These are phyloP conservation scores for Heliconius eleuchia DNA, from an alignment of 1,140 invertebrate species.

Conservation along the genomic window DNA sequence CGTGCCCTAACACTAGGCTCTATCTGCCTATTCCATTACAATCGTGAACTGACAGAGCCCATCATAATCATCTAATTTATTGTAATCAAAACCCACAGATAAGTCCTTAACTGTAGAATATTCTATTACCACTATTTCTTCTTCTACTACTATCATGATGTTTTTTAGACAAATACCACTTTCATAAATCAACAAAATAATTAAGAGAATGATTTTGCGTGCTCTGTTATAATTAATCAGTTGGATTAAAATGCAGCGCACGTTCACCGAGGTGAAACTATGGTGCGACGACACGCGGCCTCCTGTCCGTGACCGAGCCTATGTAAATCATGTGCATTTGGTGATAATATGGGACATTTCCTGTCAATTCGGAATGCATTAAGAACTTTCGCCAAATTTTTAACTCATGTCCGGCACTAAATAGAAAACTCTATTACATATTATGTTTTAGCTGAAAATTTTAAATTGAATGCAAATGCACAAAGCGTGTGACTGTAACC, in stretches of 20 bases:
- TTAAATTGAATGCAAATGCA: background rate
- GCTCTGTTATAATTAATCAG: constrained; percentile 45
- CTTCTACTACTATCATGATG: background rate
- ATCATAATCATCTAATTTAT: background rate
- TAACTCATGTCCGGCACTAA: background rate
- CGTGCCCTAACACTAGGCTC: too few relatives aligned
- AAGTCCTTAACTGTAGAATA: too few relatives aligned
- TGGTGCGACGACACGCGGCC: constrained; percentile 43
- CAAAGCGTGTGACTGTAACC: too few relatives aligned
- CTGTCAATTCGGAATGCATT: constrained; percentile 62
- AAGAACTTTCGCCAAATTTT: constrained; percentile 50
- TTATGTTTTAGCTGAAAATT: background rate
- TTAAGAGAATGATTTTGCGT: constrained; percentile 44
- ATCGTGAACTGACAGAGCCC: background rate
- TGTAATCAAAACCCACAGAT: background rate
- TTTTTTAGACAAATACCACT: background rate
- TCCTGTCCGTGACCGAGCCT: constrained; percentile 56
- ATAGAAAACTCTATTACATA: background rate
- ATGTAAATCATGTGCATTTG: constrained; percentile 66
- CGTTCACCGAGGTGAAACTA: constrained; percentile 61
- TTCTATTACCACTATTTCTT: too few relatives aligned
- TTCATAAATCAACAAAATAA: constrained; percentile 14
- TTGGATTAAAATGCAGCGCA: constrained; percentile 53
- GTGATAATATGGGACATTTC: constrained; percentile 68
- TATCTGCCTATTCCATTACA: too few relatives aligned